Conservation (phyloP, 1,140 invertebrate species). For the Drosophila chauvacae region DNA sequence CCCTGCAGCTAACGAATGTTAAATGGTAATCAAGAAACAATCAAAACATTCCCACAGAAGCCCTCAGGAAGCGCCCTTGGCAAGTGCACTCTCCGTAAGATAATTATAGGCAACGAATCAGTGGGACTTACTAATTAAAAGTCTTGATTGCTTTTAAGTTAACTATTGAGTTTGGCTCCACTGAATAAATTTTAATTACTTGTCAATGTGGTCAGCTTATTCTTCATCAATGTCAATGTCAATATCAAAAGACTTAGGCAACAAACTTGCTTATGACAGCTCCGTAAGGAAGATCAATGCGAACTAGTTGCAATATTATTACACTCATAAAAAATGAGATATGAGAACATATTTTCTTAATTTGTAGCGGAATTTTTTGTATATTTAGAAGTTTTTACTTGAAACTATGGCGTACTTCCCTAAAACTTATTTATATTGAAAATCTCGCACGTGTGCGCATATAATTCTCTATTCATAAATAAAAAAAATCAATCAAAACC, state of each 20-base stretch:
- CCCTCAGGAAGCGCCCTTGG: slow-evolving; percentile 18
- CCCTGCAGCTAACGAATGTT: slow-evolving; percentile 58
- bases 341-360: no score
- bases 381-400: no score
- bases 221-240: slow-evolving; percentile 11
- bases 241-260: slow-evolving; percentile 24
- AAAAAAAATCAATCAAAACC: no score
- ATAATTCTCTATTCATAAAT: no score
- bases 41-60: slow-evolving; percentile 30
- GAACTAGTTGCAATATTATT: not conserved
- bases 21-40: slow-evolving; percentile 58
- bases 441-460: no score
- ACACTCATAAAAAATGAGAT: no score
- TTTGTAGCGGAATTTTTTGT: no score
- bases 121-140: slow-evolving; percentile 8
- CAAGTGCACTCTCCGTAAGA: slow-evolving; percentile 23
- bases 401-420: no score
- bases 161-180: not conserved
- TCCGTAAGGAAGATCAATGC: not conserved
- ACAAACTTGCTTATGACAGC: slow-evolving; percentile 17
- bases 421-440: no score
- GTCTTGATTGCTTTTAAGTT: slow-evolving; percentile 10
- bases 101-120: slow-evolving; percentile 11
- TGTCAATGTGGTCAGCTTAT: not conserved
- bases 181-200: slow-evolving; percentile 3